A percentile compares a stretch with the other conserved stretches of the same genome.
Evolutionary conservation across 2,113 vertebrate genomes (phyloP).

Genomic region (Pimephales promelas): DNA sequence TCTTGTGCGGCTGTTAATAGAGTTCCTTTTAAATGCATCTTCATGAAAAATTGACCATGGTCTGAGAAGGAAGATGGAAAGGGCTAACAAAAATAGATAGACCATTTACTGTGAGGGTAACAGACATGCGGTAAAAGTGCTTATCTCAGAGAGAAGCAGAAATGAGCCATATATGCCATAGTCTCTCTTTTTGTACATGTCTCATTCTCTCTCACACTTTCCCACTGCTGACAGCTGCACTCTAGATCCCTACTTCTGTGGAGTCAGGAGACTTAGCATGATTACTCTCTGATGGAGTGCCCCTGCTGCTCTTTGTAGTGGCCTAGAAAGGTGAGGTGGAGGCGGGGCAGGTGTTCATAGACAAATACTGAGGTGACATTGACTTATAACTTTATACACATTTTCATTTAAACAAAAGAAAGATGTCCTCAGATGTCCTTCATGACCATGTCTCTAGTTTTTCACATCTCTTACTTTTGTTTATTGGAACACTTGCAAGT

Average conservation of each 20-base stretch:
- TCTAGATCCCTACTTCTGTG: slow-evolving; percentile 17
- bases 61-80: slow-evolving; percentile 21
- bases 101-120: not conserved
- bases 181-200: not conserved
- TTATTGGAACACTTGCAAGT: not conserved
- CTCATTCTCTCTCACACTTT: slow-evolving; percentile 19
- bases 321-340: not conserved
- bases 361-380: not conserved
- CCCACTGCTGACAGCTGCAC: not conserved
- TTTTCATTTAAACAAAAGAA: not conserved
- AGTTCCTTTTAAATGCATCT: not conserved
- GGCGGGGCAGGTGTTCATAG: too few species aligned
- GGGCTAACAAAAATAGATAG: slow-evolving; percentile 31
- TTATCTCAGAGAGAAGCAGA: slow-evolving; percentile 42
- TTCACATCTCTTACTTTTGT: not conserved
- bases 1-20: slow-evolving; percentile 6
- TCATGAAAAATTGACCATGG: slow-evolving; percentile 45
- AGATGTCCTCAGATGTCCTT: not conserved
- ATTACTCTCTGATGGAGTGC: slow-evolving; percentile 21
- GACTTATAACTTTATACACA: not conserved
- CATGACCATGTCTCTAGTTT: not conserved
- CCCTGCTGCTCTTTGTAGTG: slow-evolving; percentile 25
- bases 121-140: slow-evolving; percentile 29
- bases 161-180: slow-evolving; percentile 18
- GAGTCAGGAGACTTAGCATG: slow-evolving; percentile 20